phyloP scores from a whole-genome alignment of 2,113 vertebrate species.

The Burhinus oedicnemus region DNA sequence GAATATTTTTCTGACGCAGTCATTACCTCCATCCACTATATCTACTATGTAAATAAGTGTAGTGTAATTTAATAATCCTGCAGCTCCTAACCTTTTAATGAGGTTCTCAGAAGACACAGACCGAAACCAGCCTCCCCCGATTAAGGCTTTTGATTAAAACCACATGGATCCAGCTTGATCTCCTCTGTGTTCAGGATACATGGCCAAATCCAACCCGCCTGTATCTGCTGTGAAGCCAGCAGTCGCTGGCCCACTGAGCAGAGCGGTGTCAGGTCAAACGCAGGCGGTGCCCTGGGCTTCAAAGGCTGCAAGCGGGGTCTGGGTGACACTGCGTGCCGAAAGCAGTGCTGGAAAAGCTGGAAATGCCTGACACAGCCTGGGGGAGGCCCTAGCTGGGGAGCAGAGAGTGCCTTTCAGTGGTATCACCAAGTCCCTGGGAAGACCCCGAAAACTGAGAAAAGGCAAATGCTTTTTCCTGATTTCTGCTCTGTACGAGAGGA shows the following conservation, averaged over 20 bases:
- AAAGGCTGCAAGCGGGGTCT: not conserved
- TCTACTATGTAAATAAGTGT: not conserved
- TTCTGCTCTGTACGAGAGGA: not conserved
- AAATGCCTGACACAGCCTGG: not conserved
- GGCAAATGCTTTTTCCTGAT: not conserved
- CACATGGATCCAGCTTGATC: not conserved
- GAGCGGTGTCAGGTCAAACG: not conserved
- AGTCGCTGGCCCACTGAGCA: not conserved
- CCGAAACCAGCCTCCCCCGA: not conserved
- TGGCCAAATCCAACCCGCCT: not conserved
- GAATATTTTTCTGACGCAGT: not conserved
- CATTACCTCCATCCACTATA: not conserved
- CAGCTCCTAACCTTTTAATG: slow-evolving; percentile 15
- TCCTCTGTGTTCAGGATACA: not conserved
- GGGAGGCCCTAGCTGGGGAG: not conserved
- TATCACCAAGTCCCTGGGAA: not conserved
- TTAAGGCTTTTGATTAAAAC: slow-evolving; percentile 23
- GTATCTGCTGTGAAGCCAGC: not conserved
- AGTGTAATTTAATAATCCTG: slow-evolving; percentile 18
- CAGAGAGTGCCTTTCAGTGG: not conserved
- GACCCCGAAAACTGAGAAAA: not conserved
- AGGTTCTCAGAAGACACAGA: not conserved
- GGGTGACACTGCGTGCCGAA: not conserved
- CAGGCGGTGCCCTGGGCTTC: not conserved
- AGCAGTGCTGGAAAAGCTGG: not conserved